Base-by-base conservation (phyloP, 2,797 vertebrate species). In the Galagoides demidoff region DNA sequence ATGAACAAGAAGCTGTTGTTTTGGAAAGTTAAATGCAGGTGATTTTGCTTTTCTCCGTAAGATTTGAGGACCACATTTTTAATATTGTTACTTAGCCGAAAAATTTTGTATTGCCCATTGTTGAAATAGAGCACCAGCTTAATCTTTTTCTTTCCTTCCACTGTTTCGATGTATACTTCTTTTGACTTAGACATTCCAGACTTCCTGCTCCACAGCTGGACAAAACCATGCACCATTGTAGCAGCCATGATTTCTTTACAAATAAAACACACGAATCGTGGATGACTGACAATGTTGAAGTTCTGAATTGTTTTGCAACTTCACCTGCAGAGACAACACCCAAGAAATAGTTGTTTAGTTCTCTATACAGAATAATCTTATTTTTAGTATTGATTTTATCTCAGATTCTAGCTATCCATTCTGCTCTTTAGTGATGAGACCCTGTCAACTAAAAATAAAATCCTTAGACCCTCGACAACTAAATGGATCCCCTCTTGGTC, bases 61-160 rank as follows among this genome's bases (percentile, higher is more conserved):
- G 52, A 61, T 92, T 16, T 70, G 79, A 89, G 1, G 27, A 63
- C 5, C 23, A 96, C 11, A 1, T 16, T 76, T 93, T 79, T 93
- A 84, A 97, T 86, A 89, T 93, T 96, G 85, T 95, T 37, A 34
- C 8, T 45, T 59, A 97, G 88, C 7, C 34, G 39, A 68, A 97
- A 90, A 52, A 27, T n/a, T 83, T 1, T 57, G 31, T 1, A 0
- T 59, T 89, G 45, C 82, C 90, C 92, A 49, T 0, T 71, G 45
- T 0, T 20, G 9, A 90, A 95, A 83, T 57, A 49, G 3, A 96
- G 25, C 14, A 83, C 10, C 71, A 97, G 34, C 68, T 3, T 92
- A 68, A n/a, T 2, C 14, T 68, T 25, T 13, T 57, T 59, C 20
- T 57, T 70, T 83, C 2, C 22, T 85, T 83, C 12, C 2, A 52